Percentiles rank a stretch among this genome's conserved stretches.
phyloP scores from a whole-genome alignment of 2,113 vertebrate genomes.

The Aplodontia rufa region DNA sequence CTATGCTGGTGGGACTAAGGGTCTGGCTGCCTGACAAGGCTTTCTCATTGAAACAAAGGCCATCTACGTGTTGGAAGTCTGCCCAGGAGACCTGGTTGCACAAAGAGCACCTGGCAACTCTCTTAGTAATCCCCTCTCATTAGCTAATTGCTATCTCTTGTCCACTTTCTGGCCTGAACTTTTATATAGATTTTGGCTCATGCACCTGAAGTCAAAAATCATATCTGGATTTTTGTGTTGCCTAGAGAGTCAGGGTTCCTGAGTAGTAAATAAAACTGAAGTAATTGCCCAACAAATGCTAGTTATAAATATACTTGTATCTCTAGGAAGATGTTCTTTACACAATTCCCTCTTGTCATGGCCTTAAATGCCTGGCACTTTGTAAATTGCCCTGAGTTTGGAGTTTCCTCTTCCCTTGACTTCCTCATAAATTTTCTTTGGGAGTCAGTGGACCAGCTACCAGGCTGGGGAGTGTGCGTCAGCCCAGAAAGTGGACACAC shows the following conservation, averaged over 20 bases:
- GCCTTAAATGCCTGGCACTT: not conserved
- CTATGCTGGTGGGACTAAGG: not conserved
- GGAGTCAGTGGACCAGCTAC: not conserved
- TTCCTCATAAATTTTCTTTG: not conserved
- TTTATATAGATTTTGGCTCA: not conserved
- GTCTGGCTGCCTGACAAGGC: not conserved
- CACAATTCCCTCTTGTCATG: not conserved
- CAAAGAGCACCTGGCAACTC: not conserved
- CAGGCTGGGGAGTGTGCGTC: no score
- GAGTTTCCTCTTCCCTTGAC: not conserved
- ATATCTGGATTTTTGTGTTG: not conserved
- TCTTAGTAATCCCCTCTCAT: not conserved
- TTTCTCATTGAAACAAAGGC: not conserved
- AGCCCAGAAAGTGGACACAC: not conserved
- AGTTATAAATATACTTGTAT: not conserved
- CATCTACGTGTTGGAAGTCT: not conserved
- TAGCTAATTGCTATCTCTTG: not conserved
- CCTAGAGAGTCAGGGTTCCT: not conserved
- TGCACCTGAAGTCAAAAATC: not conserved
- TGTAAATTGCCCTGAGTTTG: not conserved
- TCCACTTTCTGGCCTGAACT: not conserved
- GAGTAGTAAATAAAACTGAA: not conserved
- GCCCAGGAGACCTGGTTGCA: not conserved
- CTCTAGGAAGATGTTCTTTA: not conserved
- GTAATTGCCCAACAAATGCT: not conserved